phyloP scores from a whole-genome alignment of 2,888 invertebrate genomes.

The Phyto melanocephala region DNA sequence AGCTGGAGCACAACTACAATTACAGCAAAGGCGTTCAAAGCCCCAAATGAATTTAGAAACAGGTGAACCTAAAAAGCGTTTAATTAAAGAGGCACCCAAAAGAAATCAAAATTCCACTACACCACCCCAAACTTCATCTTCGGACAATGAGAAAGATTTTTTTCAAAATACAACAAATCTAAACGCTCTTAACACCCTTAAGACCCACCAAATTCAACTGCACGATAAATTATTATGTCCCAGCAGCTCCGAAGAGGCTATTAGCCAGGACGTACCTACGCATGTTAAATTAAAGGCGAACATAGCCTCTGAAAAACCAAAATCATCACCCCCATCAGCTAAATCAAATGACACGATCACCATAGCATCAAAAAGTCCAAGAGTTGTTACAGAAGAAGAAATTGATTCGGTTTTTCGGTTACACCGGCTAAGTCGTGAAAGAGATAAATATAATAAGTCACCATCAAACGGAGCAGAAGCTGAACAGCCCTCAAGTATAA shows the following conservation, averaged over 20 bases:
- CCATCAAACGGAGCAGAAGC: conserved; percentile 6
- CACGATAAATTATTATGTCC: conserved; percentile 66
- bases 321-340: not conserved
- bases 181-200: not conserved
- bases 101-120: conserved; percentile 63
- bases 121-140: conserved; percentile 66
- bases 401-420: conserved; percentile 70
- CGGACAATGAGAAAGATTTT: conserved; percentile 58
- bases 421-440: conserved; percentile 68
- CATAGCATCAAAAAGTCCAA: conserved; percentile 51
- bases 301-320: not conserved
- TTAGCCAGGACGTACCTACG: conserved; percentile 55
- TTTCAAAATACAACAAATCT: conserved; percentile 37
- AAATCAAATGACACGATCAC: not conserved
- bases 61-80: conserved; percentile 48
- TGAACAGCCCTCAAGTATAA: conserved; percentile 46
- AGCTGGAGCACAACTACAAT: conserved; percentile 54
- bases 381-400: conserved; percentile 64
- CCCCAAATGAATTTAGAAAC: conserved; percentile 33
- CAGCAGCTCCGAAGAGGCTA: conserved; percentile 66
- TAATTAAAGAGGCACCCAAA: conserved; percentile 40
- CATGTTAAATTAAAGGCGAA: conserved; percentile 35
- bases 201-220: conserved; percentile 39
- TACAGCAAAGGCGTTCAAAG: conserved; percentile 61
- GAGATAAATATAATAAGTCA: conserved; percentile 65